Percentiles rank a stretch among this genome's conserved stretches.
These are phyloP conservation scores for Oxyscelio sp. DNA, from an alignment of 2,888 invertebrate genomes.

Conservation along the genomic window DNA sequence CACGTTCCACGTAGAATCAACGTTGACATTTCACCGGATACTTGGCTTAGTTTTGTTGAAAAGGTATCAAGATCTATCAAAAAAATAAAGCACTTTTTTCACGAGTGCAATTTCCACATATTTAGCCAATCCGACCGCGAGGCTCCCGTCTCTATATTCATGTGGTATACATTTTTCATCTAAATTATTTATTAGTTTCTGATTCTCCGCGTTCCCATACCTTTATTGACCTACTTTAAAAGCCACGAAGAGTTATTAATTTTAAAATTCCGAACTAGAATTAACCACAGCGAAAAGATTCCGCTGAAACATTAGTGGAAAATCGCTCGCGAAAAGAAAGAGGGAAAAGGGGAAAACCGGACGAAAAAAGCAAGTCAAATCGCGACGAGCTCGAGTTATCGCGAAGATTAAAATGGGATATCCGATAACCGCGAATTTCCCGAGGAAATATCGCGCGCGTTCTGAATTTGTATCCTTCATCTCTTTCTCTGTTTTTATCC, in stretches of 20 bases:
- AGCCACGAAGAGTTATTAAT: constrained; percentile 30
- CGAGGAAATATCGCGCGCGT: constrained; percentile 38
- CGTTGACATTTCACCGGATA: too few species aligned
- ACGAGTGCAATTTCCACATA: constrained; percentile 5
- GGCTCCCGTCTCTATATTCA: background rate
- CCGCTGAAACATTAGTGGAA: constrained; percentile 44
- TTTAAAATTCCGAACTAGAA: constrained; percentile 26
- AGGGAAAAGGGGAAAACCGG: constrained; percentile 14
- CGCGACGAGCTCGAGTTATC: constrained; percentile 73
- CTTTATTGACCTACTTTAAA: constrained; percentile 29
- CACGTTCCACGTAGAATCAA: too few species aligned
- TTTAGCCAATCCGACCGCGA: background rate
- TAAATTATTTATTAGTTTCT: constrained; percentile 2
- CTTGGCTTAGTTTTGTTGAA: too few species aligned
- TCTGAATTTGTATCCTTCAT: constrained; percentile 60
- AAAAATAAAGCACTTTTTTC: too few species aligned
- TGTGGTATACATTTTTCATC: background rate
- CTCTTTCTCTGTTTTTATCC: constrained; percentile 18
- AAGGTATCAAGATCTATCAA: too few species aligned
- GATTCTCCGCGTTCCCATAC: background rate
- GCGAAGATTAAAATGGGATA: constrained; percentile 78
- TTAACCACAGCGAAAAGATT: constrained; percentile 36
- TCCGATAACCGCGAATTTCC: constrained; percentile 64
- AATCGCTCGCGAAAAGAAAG: constrained; percentile 36
- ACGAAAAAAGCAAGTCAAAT: constrained; percentile 21